Evolutionary conservation across 2,113 vertebrate genomes (phyloP).

Genomic region (Xenopus borealis): DNA sequence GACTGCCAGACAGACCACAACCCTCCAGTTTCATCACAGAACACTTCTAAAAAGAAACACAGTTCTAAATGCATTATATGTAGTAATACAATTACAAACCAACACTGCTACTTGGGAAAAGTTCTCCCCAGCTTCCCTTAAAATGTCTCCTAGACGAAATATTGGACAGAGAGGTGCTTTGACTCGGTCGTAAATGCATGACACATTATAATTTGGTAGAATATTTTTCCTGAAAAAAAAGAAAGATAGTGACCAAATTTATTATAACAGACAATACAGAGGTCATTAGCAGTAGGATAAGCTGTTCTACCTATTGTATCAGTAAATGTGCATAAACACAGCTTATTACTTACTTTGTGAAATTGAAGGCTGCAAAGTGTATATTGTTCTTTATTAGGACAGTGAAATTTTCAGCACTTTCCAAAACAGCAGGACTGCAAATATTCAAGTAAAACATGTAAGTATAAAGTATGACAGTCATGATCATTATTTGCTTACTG

Average conservation of each 20-base stretch:
- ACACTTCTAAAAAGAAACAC: too few relatives aligned
- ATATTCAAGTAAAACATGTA: slow-evolving; percentile 18
- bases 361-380: slow-evolving; percentile 76
- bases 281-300: neutral
- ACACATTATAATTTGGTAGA: slow-evolving; percentile 62
- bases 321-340: neutral
- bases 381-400: slow-evolving; percentile 82
- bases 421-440: slow-evolving; percentile 71
- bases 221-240: slow-evolving; percentile 73
- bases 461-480: too few relatives aligned
- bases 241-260: neutral
- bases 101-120: slow-evolving; percentile 74
- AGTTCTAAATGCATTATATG: too few relatives aligned
- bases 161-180: slow-evolving; percentile 69
- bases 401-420: slow-evolving; percentile 77
- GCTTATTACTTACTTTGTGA: slow-evolving; percentile 59
- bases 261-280: too few relatives aligned
- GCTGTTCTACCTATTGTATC: neutral
- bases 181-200: slow-evolving; percentile 63
- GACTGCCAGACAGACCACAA: too few relatives aligned
- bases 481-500: too few relatives aligned
- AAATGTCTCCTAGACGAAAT: slow-evolving; percentile 76
- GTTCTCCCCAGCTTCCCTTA: slow-evolving; percentile 69
- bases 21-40: too few relatives aligned
- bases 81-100: slow-evolving; percentile 67